Conservation (phyloP, 1,140 invertebrate species). For the Neodiprion virginianus region DNA sequence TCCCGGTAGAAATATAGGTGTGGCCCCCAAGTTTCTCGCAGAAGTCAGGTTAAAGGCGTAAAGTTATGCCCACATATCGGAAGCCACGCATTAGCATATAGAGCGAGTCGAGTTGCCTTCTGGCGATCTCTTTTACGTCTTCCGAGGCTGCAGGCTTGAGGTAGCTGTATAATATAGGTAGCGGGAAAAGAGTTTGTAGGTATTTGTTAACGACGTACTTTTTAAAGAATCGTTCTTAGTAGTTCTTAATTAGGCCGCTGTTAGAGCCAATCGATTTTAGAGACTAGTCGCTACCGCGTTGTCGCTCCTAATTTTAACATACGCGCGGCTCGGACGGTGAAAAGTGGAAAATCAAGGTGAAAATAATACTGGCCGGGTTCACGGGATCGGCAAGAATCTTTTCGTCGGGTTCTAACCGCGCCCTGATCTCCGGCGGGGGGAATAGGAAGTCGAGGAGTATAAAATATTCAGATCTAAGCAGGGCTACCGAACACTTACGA, state of each 20-base stretch:
- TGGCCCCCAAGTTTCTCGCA: no score
- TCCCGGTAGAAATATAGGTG: no score
- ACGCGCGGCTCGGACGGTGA: no score
- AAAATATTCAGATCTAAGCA: background rate
- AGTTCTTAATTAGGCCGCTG: no score
- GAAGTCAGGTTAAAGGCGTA: no score
- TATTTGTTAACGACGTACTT: conserved; percentile 55
- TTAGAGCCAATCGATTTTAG: no score
- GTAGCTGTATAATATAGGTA: background rate
- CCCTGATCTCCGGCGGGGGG: background rate
- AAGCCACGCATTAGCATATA: conserved; percentile 60
- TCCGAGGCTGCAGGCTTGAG: conserved; percentile 30
- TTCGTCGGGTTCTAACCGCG: background rate
- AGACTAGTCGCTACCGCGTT: no score
- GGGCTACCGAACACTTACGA: conserved; percentile 1
- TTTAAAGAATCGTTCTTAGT: conserved; percentile 36
- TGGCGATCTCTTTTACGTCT: conserved; percentile 43
- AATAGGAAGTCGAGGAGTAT: background rate
- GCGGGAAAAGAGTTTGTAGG: conserved; percentile 44
- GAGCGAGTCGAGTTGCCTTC: conserved; percentile 54
- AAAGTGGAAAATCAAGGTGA: no score
- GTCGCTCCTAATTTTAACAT: no score
- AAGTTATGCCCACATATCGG: conserved; percentile 40
- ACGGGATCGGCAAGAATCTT: no score
- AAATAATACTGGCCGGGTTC: no score